These are phyloP conservation scores for Pipistrellus pipistrellus DNA, from an alignment of 2,797 vertebrate species.

Conservation along the genomic window DNA sequence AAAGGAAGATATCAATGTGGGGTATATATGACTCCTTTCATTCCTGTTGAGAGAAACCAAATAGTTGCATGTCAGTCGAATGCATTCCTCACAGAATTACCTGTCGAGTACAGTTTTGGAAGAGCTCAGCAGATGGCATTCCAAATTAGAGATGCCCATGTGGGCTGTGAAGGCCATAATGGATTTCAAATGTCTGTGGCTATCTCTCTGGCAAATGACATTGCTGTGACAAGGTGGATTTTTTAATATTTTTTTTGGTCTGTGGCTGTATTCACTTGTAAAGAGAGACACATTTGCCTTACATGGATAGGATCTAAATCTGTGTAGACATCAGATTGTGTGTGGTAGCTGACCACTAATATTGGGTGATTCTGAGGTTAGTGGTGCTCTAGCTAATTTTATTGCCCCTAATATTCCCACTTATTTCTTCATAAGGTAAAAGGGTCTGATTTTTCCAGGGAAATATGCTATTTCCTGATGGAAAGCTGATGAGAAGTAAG, in stretches of 20 bases:
- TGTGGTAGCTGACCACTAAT: conserved; percentile 17
- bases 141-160: conserved; percentile 75
- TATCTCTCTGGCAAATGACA: conserved; percentile 74
- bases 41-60: conserved; percentile 57
- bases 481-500: background rate
- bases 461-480: conserved; percentile 11
- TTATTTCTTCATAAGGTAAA: conserved; percentile 48
- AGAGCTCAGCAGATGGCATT: conserved; percentile 76
- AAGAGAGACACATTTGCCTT: conserved; percentile 54
- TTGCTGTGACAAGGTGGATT: conserved; percentile 69
- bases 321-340: conserved; percentile 11
- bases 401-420: background rate
- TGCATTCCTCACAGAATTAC: conserved; percentile 74
- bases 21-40: background rate
- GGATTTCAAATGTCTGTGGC: conserved; percentile 67
- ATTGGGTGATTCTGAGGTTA: conserved; percentile 12
- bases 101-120: conserved; percentile 74
- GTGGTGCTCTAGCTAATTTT: background rate
- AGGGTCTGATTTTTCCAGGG: conserved; percentile 43
- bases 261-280: conserved; percentile 22
- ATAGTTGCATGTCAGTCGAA: conserved; percentile 67
- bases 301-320: conserved; percentile 22
- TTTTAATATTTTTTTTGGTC: background rate
- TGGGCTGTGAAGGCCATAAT: conserved; percentile 69
- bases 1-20: conserved; percentile 51